Base-by-base conservation (phyloP, 2,888 invertebrate species). In the Machimus rusticus region DNA sequence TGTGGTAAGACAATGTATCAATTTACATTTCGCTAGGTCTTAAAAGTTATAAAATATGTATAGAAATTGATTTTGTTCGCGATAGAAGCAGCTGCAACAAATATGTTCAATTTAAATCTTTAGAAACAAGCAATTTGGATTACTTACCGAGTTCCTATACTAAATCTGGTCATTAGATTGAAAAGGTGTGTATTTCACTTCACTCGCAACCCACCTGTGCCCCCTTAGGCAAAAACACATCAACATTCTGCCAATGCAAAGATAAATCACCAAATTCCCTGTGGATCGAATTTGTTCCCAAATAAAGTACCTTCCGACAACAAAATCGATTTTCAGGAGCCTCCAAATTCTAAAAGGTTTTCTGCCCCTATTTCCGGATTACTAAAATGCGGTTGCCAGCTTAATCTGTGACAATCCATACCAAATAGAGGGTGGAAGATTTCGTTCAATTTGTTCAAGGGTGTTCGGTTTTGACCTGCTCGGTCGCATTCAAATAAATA, bases 221-320 rank as follows among this genome's bases (percentile, higher is more conserved):
- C 28, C 23, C 1, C 66, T 66, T 6, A 16, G 16, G 66, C 66
- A 66, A 66, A 28, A 66, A 28, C 14, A 66, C 51, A 51, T 51
- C 23, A 23, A 12, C 23, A 66, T 86, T 76, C 43, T 78, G 76
- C 57, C 81, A 74, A 86, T 81, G 81, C 86, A 86, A 81, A 79
- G 79, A 86, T 88, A 88, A 88, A 88, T 86, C 87, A 88, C 74
- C 81, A 16, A 88, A 81, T 81, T 74, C 87, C 86, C 82, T 86
- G 31, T 39, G 86, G 82, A 79, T 57, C 28, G 76, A 79, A 88
- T 87, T 87, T 87, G 82, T 74, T 81, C 81, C 82, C 81, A 85
- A 81, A 87, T 74, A 82, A 81, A 74, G 51, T 43, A 57, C 87
- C n/a, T n/a, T n/a, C n/a, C 43, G 79, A 51, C 46, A 51, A 79